These are phyloP conservation scores for Sinella curviseta DNA, from an alignment of 1,140 invertebrate species.

Conservation along the genomic window DNA sequence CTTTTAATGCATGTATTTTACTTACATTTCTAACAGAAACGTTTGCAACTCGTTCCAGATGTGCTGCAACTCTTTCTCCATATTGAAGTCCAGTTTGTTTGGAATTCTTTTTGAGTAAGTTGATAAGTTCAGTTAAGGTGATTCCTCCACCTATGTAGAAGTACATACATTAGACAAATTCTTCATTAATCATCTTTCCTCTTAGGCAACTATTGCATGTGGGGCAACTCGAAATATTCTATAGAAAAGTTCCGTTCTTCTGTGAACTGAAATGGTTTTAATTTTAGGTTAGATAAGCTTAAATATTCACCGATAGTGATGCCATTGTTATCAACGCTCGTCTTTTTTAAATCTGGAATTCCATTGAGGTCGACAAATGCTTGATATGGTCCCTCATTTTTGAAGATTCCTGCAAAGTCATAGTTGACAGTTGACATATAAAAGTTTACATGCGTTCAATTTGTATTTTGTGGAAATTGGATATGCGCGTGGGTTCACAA, in stretches of 20 bases:
- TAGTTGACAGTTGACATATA: not conserved
- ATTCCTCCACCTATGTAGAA: slow-evolving; percentile 44
- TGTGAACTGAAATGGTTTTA: too few relatives aligned
- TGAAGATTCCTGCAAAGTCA: slow-evolving; percentile 9
- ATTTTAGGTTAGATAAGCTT: too few relatives aligned
- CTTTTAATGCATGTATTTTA: not conserved
- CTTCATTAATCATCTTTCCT: not conserved
- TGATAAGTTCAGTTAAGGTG: slow-evolving; percentile 44
- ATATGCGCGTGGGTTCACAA: not conserved
- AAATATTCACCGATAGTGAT: not conserved
- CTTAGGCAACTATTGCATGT: not conserved
- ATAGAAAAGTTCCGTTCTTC: not conserved
- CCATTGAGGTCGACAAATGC: slow-evolving; percentile 5
- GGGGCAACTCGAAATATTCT: not conserved
- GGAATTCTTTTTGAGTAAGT: slow-evolving; percentile 43
- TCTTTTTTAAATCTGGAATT: slow-evolving; percentile 16
- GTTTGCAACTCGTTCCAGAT: slow-evolving; percentile 51
- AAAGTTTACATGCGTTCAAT: not conserved
- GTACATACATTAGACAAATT: not conserved
- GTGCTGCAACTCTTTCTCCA: slow-evolving; percentile 46
- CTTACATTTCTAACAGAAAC: slow-evolving; percentile 52
- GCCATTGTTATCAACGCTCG: not conserved
- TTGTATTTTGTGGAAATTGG: not conserved
- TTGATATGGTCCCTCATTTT: slow-evolving; percentile 12
- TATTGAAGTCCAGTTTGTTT: slow-evolving; percentile 47